Evolutionary conservation across 2,113 vertebrate species (phyloP), one percentile per base, ranked within the genome.

Genomic region (Sula dactylatra): DNA sequence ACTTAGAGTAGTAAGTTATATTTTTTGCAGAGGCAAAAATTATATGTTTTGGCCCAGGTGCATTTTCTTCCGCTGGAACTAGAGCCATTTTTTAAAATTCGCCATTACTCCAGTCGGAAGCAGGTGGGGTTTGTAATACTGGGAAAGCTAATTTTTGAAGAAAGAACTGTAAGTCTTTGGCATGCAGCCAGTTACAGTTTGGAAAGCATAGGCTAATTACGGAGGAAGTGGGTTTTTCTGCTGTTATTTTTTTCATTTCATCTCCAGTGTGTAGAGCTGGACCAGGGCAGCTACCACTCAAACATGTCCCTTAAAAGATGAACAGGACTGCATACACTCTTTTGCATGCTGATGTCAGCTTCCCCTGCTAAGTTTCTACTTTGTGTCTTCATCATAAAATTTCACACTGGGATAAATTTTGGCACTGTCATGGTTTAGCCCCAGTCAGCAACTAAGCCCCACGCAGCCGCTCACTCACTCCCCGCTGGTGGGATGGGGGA

Each of bases 381-480:
- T 61, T 77, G 42, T 34, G 84, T 32, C 34, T 70, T 90, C 73
- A 82, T 79, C 52, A 79, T 47, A 65, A 86, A 72, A 34, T 93
- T 87, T 86, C 44, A 87, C 59, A 70, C 29, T 62, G 38, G 29
- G 20, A 81, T 88, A 94, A 84, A 67, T 66, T 86, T 58, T 93
- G 89, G 42, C 72, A 31, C 76, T 45, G 44, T 45, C 16, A 8
- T 45, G 44, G 44, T 45, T 45, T 45, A 45, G 44, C 44, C 44
- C 44, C 44, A 16, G 44, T 45, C 44, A 45, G 44, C 44, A 44
- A 17, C 44, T 44, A 44, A 16, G 15, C 44, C 16, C 44, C 44
- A 44, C 44, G 16, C 44, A 44, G 44, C 44, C 44, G 7, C 44
- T 44, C 16, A 16, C 44, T 44, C 16, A 44, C 44, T 44, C n/a